A percentile compares a stretch with the other conserved stretches of the same genome.
phyloP scores from a whole-genome alignment of 2,888 invertebrate genomes.

The Drosophila atroscutellata region DNA sequence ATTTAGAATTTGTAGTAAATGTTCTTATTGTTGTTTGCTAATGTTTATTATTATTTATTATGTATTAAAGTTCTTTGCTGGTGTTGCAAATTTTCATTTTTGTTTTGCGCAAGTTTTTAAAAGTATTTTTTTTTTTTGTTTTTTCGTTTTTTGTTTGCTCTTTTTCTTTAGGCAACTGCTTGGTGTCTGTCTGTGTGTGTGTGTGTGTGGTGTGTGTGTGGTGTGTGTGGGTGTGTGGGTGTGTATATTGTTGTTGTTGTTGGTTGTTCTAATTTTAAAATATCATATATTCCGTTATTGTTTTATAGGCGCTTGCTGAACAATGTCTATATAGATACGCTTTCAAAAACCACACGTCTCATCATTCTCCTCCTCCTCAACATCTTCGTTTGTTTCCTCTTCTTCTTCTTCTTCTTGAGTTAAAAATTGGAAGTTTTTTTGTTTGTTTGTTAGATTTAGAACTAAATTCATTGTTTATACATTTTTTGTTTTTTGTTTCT shows the following conservation, averaged over 20 bases:
- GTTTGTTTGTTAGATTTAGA: constrained; percentile 60
- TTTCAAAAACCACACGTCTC: constrained; percentile 61
- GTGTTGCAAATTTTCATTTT: constrained; percentile 57
- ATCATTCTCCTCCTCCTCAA: constrained; percentile 23
- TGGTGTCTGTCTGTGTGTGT: constrained; percentile 59
- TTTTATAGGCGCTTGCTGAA: constrained; percentile 70
- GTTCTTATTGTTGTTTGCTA: constrained; percentile 62
- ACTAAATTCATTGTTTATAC: constrained; percentile 66
- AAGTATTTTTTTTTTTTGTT: constrained; percentile 39
- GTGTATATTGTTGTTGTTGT: constrained; percentile 41
- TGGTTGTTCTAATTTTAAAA: constrained; percentile 47
- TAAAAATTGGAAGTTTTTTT: constrained; percentile 71
- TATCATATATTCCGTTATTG: constrained; percentile 46
- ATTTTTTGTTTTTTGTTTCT: constrained; percentile 51
- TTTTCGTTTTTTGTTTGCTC: constrained; percentile 14
- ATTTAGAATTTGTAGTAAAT: constrained; percentile 78
- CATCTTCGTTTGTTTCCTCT: constrained; percentile 25
- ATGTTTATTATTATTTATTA: constrained; percentile 62
- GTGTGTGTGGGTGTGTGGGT: background rate
- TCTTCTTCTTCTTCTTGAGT: constrained; percentile 50
- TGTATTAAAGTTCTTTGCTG: constrained; percentile 75
- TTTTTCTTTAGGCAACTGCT: constrained; percentile 72
- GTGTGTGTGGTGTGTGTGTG: constrained; percentile 16
- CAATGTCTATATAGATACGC: constrained; percentile 76
- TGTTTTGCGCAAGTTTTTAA: constrained; percentile 68